Conservation (phyloP, 2,113 vertebrate species). For the Ascaphus truei region DNA sequence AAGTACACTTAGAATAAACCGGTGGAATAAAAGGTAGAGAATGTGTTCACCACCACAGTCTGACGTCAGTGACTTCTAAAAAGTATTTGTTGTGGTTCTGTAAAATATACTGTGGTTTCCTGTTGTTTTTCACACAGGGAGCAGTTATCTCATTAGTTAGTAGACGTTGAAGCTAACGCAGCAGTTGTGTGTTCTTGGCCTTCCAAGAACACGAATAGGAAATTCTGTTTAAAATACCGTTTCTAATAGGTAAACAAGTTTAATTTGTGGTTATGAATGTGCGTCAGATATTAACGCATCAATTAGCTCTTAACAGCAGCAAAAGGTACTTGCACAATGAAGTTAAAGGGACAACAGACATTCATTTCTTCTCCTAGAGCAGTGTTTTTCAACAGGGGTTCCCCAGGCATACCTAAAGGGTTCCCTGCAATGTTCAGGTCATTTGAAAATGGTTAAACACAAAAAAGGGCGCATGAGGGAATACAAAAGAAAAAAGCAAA, state of each 20-base stretch:
- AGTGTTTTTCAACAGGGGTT: too few relatives aligned
- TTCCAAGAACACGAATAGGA: slow-evolving; percentile 24
- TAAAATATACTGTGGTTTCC: slow-evolving; percentile 67
- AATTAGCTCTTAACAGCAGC: too few relatives aligned
- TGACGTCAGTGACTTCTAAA: slow-evolving; percentile 58
- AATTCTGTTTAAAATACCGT: background rate
- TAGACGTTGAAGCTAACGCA: slow-evolving; percentile 6
- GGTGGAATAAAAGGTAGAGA: background rate
- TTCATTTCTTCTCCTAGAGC: too few relatives aligned
- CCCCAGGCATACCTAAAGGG: too few relatives aligned
- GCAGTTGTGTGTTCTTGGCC: background rate
- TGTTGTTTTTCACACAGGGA: slow-evolving; percentile 66
- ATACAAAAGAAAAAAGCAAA: too few relatives aligned
- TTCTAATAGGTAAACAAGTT: slow-evolving; percentile 20
- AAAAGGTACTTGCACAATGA: background rate
- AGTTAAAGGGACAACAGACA: too few relatives aligned
- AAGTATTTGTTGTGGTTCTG: slow-evolving; percentile 62
- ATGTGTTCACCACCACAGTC: slow-evolving; percentile 45
- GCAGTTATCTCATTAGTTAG: slow-evolving; percentile 4
- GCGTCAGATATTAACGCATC: too few relatives aligned
- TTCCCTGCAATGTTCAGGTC: too few relatives aligned
- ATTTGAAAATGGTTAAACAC: too few relatives aligned
- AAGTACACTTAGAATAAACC: background rate
- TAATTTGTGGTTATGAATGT: background rate
- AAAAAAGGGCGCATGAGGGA: too few relatives aligned